Base-by-base conservation (phyloP, 1,140 invertebrate species). In the Aleiodes sp. region DNA sequence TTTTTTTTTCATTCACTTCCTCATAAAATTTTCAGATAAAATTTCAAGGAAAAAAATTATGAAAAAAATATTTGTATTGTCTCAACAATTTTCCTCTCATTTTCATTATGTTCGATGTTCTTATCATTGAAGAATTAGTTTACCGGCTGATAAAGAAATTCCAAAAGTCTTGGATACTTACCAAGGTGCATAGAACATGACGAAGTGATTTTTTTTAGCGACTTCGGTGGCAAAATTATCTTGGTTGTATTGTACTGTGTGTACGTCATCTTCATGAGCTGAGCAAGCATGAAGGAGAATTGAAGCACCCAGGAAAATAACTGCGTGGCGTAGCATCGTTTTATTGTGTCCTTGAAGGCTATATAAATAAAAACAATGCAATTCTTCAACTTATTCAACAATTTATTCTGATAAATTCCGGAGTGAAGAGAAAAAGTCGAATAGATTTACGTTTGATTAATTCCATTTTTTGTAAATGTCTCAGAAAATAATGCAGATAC, bases 141-240 rank as follows among this genome's bases (percentile, higher is more conserved):
- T 12, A 39, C 35, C 62, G 4, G 43, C 24, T 65, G 43, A 71
- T 65, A 73, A 72, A n/a, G n/a, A n/a, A 70, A 68, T 24, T 65
- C 39, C 9, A 60, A 28, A 28, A 41, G 14, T 4, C 0, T 52
- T 10, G 56, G 26, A 6, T 41, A 74, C 84, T 86, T 88, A 94
- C 92, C 93, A 94, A 26, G 92, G 92, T 7, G 92, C 92, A 82
- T 89, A 93, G 77, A 93, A 93, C 87, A 93, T 93, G 31, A 94
- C 84, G 82, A 94, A 94, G 80, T 92, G 90, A 78, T 90, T 88
- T 62, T 90, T 92, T 39, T 87, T 87, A 10, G 85, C 76, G 2
- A 93, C 80, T 82, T 89, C 86, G 21, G 84, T 76, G 2, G 84
- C 78, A 77, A 93, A 92, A 59, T 83, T 88, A 8, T 88, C 87